These are phyloP conservation scores for Thymelicus lineola DNA, from an alignment of 2,888 invertebrate genomes.

Conservation along the genomic window DNA sequence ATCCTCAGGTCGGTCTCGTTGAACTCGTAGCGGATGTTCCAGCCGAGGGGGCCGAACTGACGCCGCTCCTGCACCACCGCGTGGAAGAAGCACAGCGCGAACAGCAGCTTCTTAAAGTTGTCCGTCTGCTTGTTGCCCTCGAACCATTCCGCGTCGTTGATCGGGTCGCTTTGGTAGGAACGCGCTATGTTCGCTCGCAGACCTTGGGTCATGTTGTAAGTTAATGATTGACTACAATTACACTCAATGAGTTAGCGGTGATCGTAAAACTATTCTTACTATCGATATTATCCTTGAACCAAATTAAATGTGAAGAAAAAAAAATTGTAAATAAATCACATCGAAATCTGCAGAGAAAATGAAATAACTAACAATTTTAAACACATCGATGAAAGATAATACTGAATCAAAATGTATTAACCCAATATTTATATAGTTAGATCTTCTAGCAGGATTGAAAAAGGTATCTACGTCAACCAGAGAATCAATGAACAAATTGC, in stretches of 20 bases:
- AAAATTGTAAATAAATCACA: too few relatives aligned
- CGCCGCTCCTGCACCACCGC: conserved; percentile 95
- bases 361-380: too few relatives aligned
- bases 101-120: conserved; percentile 93
- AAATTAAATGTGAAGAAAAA: too few relatives aligned
- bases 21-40: conserved; percentile 98
- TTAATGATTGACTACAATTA: too few relatives aligned
- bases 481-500: not conserved
- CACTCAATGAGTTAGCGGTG: too few relatives aligned
- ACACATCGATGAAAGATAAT: too few relatives aligned
- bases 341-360: too few relatives aligned
- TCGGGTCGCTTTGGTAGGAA: conserved; percentile 94
- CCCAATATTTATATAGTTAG: not conserved
- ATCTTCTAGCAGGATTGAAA: not conserved
- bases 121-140: conserved; percentile 91
- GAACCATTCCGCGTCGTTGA: conserved; percentile 95
- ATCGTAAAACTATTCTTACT: too few relatives aligned
- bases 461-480: not conserved
- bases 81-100: conserved; percentile 97
- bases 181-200: conserved; percentile 92
- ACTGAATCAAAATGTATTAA: not conserved
- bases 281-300: too few relatives aligned
- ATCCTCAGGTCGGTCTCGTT: conserved; percentile 97
- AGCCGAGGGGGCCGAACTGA: conserved; percentile 96
- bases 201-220: conserved; percentile 55